A percentile compares a stretch with the other conserved stretches of the same genome.
Evolutionary conservation across 2,888 invertebrate species (phyloP).

Genomic region (Chrysotoxum bicinctum): DNA sequence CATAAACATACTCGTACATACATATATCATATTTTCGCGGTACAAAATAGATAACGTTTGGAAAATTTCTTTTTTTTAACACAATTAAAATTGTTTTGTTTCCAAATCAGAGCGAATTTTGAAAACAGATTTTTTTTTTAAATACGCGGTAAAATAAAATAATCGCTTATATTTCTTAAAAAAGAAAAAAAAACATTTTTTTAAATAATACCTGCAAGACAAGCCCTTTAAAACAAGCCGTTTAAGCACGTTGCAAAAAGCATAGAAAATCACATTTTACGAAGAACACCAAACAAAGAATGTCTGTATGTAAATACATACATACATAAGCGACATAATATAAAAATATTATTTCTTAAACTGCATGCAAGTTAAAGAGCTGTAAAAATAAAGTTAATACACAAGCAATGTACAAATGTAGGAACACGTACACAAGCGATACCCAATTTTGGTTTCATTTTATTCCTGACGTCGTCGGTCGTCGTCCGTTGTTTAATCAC

Average conservation of each 20-base stretch:
- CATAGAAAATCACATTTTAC: neutral
- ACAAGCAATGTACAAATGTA: conserved; percentile 9
- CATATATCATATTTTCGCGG: too few relatives aligned
- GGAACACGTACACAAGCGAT: neutral
- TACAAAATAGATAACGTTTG: too few relatives aligned
- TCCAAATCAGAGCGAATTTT: neutral
- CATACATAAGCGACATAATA: conserved; percentile 9
- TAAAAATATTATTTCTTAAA: neutral
- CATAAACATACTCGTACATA: too few relatives aligned
- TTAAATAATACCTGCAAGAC: neutral
- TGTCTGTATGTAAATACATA: neutral
- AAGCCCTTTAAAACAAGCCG: neutral
- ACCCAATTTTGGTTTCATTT: conserved; percentile 26
- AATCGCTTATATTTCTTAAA: neutral
- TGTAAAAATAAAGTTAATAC: neutral
- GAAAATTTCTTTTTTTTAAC: too few relatives aligned
- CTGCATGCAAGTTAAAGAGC: neutral
- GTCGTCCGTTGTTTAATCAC: neutral
- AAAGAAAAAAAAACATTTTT: neutral
- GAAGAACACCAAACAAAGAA: conserved; percentile 1
- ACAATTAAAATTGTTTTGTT: too few relatives aligned
- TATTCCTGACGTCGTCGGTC: conserved; percentile 14
- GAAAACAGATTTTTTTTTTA: neutral
- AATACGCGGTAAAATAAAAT: neutral
- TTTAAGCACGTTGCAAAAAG: neutral